Base-by-base conservation (phyloP, 2,888 invertebrate species). In the Macaria liturata region DNA sequence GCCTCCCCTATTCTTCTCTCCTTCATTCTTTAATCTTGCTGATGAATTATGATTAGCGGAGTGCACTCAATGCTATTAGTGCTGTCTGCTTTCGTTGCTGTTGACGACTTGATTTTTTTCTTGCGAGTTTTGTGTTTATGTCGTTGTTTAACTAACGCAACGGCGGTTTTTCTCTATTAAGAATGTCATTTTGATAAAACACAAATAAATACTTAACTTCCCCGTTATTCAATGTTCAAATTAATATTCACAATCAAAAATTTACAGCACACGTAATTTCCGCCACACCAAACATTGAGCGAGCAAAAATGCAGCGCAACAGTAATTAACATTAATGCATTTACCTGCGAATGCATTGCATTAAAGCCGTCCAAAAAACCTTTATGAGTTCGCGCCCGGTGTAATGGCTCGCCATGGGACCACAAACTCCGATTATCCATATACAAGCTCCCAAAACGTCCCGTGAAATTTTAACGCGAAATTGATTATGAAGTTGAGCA, bases 21-120 rank as follows among this genome's bases (percentile, higher is more conserved):
- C 81, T 83, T 75, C 78, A 76, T 90, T 91, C 90, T 90, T 90
- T 91, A 91, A 91, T 91, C 91, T 90, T 77, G 84, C 89, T 89
- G 90, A 91, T 91, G 91, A 91, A 91, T 90, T 91, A 91, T 90
- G 89, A 91, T 91, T 90, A 90, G 88, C 88, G 72, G 81, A 90
- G 90, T 91, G 91, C 90, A 90, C 89, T 90, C 86, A 88, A 88
- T 87, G 80, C 83, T 84, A 87, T 89, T 90, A 89, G 80, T 74
- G 80, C 75, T 77, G 80, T 80, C 81, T 82, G 81, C 74, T 76
- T 76, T 75, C 69, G 77, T 76, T 74, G 74, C 75, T 75, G 70
- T 72, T 70, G 70, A 50, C 37, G 52, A 40, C 64, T 76, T 81
- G 84, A 86, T 84, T 83, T 80, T 71, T 81, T 76, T 72, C 71